Base-by-base conservation (phyloP, 2,797 vertebrate genomes). In the Enteromius argenteus region DNA sequence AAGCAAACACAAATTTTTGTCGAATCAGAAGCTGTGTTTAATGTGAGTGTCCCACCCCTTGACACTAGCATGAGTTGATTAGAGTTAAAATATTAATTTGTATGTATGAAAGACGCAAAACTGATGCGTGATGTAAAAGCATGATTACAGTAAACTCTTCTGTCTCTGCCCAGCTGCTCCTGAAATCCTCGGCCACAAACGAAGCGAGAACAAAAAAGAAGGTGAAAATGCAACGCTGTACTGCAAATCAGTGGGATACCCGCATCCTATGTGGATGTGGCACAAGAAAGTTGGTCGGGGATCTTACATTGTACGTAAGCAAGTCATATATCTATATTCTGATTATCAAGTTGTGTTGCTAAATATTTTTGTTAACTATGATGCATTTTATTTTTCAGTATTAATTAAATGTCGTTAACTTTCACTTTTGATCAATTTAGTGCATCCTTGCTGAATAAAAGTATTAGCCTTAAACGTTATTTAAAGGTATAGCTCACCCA, bases 181-280 rank as follows among this genome's bases (percentile, higher is more conserved):
- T 76, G 95, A 96, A 77, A 96, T 99, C 92, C 97, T 93, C 10
- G 96, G 97, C 66, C 97, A 99, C 92, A 99, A 99, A 91, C 92
- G 97, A 86, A 99, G 98, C 11, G 98, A 99, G 92, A 99, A 99
- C 90, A 98, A 97, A 86, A 99, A 99, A 0, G 98, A 99, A 92
- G 98, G 97, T 11, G 97, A 99, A 89, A 96, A 96, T 56, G 98
- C 96, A 1, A 91, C 93, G 83, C 92, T 99, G 91, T 97, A 98
- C 93, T 99, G 98, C 95, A 99, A 96, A 90, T 98, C 97, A 11
- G 97, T 98, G 83, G 98, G 98, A 82, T 99, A 97, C 89, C 98
- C 98, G 0, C 95, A 98, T 89, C 98, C 98, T 1, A 94, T 95
- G 37, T 99, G 98, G 98, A 92, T 91, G 4, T 99, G 98, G 98